Evolutionary conservation across 2,113 vertebrate genomes (phyloP).

Genomic region (Clarias gariepinus): DNA sequence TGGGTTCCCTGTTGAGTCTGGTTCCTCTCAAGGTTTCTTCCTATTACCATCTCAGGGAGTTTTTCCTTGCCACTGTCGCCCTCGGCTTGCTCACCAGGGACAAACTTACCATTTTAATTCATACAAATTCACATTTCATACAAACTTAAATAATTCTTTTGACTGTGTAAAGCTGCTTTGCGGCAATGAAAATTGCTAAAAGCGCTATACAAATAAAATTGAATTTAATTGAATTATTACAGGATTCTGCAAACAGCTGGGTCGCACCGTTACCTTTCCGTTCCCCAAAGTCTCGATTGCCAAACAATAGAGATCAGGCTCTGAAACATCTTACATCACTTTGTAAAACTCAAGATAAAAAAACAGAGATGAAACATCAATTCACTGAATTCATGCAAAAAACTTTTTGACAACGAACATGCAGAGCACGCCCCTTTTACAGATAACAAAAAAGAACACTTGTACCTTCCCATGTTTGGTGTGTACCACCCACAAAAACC

Average conservation of each 20-base stretch:
- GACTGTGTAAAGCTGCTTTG: too few species aligned
- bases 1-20: too few species aligned
- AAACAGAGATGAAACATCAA: slow-evolving; percentile 8
- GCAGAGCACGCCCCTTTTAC: slow-evolving; percentile 23
- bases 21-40: too few species aligned
- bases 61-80: too few species aligned
- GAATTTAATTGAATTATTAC: slow-evolving; percentile 1
- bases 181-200: too few species aligned
- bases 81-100: slow-evolving; percentile 2
- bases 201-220: too few species aligned
- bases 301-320: slow-evolving; percentile 16
- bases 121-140: too few species aligned
- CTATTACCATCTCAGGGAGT: too few species aligned
- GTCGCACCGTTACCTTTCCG: not conserved
- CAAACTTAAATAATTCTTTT: too few species aligned
- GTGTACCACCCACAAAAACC: slow-evolving; percentile 19
- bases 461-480: slow-evolving; percentile 17
- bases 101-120: slow-evolving; percentile 10
- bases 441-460: not conserved
- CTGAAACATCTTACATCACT: not conserved
- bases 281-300: not conserved
- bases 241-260: slow-evolving; percentile 9
- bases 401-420: slow-evolving; percentile 34
- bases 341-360: not conserved
- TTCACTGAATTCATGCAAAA: slow-evolving; percentile 41